Evolutionary conservation across 2,797 vertebrate genomes (phyloP), one percentile per base, ranked within the genome.

Genomic region (Eutrigla gurnardus): DNA sequence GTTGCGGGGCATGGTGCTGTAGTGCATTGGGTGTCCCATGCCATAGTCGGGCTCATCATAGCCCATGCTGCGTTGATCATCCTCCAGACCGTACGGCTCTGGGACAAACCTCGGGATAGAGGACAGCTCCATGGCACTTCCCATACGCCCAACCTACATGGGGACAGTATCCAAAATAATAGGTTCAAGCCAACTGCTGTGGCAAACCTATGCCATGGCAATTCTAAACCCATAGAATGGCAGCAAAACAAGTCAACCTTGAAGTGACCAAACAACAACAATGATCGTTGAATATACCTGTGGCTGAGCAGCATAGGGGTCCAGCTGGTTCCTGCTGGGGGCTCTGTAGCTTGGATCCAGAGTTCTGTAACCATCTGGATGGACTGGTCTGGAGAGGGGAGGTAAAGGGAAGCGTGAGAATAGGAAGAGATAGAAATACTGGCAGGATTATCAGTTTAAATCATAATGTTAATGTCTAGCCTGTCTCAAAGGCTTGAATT

Each of bases 31-130:
- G 75, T 84, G 90, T 25, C 88, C 94, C 92, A 98, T 93, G 81
- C 97, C 95, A 1, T 97, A 98, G 86, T 99, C 97, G 2, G 96
- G 91, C 0, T 98, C 97, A 4, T 99, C 97, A 0, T 95, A 98
- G 70, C 96, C 97, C 84, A 97, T 82, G 45, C 97, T 99, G 80
- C 96, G 96, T 81, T 97, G 97, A 87, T 99, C 97, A 0, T 98
- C 97, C 86, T 98, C 97, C 70, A 99, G 89, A 53, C 97, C 97
- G 0, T 98, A 98, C 0, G 96, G 95, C 54, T 99, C 97, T 0
- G 97, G 90, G 43, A 98, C 94, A 86, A 97, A 98, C 60, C 97
- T 95, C 46, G 94, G 92, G 6, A 95, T 78, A 62, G 92, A 81
- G 4, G 94, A 93, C 9, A 99, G 93, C 93, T 99, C 97, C 93